A percentile compares a stretch with the other conserved stretches of the same genome.
Evolutionary conservation across 2,888 invertebrate genomes (phyloP).

Genomic region (Sinhomidia bicolor): DNA sequence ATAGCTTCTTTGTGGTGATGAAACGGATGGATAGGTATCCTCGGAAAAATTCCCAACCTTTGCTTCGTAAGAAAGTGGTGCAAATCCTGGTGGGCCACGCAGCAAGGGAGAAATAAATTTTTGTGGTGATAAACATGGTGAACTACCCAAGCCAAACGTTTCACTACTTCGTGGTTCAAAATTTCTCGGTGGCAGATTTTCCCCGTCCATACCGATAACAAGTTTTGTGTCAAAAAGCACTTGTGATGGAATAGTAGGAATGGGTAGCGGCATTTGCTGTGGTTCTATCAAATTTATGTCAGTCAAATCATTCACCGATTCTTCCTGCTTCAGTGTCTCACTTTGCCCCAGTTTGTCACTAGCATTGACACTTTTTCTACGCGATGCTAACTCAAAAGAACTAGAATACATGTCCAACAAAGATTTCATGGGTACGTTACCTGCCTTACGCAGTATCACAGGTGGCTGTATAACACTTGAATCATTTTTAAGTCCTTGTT

Average conservation of each 20-base stretch:
- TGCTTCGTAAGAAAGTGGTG: slow-evolving; percentile 11
- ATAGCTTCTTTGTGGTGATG: slow-evolving; percentile 27
- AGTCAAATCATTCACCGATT: background rate
- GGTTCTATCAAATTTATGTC: slow-evolving; percentile 17
- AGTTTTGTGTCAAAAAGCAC: slow-evolving; percentile 41
- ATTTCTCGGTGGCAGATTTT: background rate
- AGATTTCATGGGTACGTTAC: background rate
- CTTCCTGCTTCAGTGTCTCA: background rate
- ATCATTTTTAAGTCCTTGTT: background rate
- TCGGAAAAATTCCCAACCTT: slow-evolving; percentile 22
- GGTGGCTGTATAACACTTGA: background rate
- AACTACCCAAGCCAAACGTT: background rate
- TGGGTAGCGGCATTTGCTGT: slow-evolving; percentile 44
- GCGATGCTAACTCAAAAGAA: slow-evolving; percentile 20
- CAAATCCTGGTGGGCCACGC: slow-evolving; percentile 55
- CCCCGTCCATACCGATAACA: background rate
- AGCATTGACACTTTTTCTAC: background rate
- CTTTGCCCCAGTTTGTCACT: background rate
- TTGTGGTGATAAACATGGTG: slow-evolving; percentile 29
- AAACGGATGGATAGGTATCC: background rate
- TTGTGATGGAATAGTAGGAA: slow-evolving; percentile 50
- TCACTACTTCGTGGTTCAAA: background rate
- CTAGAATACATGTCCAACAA: slow-evolving; percentile 6
- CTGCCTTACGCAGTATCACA: background rate
- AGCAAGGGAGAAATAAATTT: slow-evolving; percentile 48